These are phyloP conservation scores for Pecten maximus DNA, from an alignment of 2,888 invertebrate species.

Conservation along the genomic window DNA sequence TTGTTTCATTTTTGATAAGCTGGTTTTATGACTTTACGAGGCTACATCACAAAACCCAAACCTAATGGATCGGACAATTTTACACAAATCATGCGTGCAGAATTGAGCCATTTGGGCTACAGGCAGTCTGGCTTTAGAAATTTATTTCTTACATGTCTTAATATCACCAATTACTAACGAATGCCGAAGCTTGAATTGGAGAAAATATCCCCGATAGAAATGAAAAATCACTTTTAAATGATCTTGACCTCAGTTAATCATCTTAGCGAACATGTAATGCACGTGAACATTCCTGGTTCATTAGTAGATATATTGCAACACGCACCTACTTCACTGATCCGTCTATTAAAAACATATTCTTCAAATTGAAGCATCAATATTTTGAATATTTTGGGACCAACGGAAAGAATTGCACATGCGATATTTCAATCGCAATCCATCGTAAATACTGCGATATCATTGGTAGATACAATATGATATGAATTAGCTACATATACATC, in stretches of 20 bases:
- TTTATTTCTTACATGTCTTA: neutral
- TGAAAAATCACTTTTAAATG: neutral
- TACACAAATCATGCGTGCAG: neutral
- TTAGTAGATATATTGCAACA: neutral
- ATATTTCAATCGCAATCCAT: neutral
- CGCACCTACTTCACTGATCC: neutral
- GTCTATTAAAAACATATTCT: neutral
- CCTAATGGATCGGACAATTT: neutral
- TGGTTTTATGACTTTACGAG: neutral
- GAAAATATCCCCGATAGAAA: neutral
- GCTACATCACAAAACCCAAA: neutral
- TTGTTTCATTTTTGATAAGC: neutral
- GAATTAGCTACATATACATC: too few species aligned
- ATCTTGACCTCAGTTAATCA: neutral
- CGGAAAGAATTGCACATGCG: neutral
- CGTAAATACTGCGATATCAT: too few species aligned
- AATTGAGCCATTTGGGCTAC: neutral
- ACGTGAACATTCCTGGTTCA: neutral
- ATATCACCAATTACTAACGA: neutral
- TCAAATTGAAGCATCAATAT: neutral
- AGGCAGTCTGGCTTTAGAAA: neutral
- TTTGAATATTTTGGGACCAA: too few species aligned
- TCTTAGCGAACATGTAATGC: neutral
- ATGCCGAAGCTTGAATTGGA: neutral
- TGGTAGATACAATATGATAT: too few species aligned